Evolutionary conservation across 2,113 vertebrate genomes (phyloP), one percentile per base, ranked within the genome.

Genomic region (Sceloporus undulatus): DNA sequence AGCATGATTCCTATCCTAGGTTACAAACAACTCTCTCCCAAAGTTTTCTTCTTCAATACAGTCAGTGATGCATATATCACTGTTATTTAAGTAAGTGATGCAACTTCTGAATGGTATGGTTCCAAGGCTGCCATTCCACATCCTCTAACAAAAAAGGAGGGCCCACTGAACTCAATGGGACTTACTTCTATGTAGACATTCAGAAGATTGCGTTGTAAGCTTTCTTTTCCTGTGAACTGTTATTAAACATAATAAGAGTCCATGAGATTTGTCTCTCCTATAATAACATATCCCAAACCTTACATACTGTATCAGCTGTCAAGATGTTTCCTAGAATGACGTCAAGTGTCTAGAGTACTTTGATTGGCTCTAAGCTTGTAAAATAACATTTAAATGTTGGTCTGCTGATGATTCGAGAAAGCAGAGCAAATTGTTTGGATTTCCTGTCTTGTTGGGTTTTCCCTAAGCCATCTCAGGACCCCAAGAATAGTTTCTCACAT

Each of bases 221-320:
- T 92, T 71, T 79, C 93, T 92, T 93, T 86, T 19, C 62, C 73
- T 71, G 75, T 89, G 87, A 71, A 85, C 91, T 95, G 86, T 94
- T 92, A 95, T 96, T 95, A 96, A 66, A 90, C 65, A 90, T 95
- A 95, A 94, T 94, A 93, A 96, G 88, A 94, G 94, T 80, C 90
- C 92, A 81, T 91, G 91, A 77, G 81, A 91, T 91, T 91, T 93
- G 82, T 91, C 91, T 71, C 77, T 92, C 68, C 84, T 90, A 25
- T 96, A 96, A 96, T 95, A 92, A 94, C 85, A 96, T 56, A 89
- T 90, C 90, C 80, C 91, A 88, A 82, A 89, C 85, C 90, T 87
- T 93, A 90, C 88, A 91, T 34, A 92, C 80, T 68, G 75, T 52
- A 68, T 90, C 85, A 90, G 71, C 59, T 91, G 86, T 78, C 88